phyloP scores from a whole-genome alignment of 2,113 vertebrate species.

The Chionis minor region DNA sequence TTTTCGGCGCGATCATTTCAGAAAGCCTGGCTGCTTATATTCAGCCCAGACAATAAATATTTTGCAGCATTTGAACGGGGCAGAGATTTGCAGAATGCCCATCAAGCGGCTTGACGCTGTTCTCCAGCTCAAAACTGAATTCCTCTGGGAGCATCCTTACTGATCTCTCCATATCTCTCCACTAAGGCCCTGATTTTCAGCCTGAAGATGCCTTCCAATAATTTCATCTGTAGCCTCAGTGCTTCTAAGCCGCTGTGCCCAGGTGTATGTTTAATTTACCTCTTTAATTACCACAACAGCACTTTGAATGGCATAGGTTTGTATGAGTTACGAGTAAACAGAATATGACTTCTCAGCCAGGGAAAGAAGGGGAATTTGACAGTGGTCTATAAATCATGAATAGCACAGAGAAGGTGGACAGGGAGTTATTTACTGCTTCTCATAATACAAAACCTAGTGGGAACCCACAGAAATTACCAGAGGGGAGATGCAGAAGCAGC shows the following conservation, averaged over 20 bases:
- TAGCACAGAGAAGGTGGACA: neutral
- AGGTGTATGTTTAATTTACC: neutral
- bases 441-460: neutral
- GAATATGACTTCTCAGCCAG: neutral
- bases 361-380: neutral
- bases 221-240: neutral
- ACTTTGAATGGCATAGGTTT: neutral
- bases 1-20: neutral
- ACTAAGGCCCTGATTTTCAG: neutral
- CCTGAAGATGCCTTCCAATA: neutral
- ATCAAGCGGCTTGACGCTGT: neutral
- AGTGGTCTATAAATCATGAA: neutral
- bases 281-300: neutral
- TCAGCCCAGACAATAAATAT: neutral
- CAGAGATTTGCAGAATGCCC: neutral
- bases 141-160: neutral
- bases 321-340: neutral
- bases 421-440: neutral
- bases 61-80: neutral
- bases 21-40: neutral
- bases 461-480: neutral
- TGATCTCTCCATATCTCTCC: neutral
- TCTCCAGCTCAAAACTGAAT: neutral
- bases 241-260: neutral
- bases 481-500: neutral